Percentiles rank a stretch among this genome's conserved stretches.
Conservation (phyloP, 1,140 invertebrate species). For the Ganaspis sp. region DNA sequence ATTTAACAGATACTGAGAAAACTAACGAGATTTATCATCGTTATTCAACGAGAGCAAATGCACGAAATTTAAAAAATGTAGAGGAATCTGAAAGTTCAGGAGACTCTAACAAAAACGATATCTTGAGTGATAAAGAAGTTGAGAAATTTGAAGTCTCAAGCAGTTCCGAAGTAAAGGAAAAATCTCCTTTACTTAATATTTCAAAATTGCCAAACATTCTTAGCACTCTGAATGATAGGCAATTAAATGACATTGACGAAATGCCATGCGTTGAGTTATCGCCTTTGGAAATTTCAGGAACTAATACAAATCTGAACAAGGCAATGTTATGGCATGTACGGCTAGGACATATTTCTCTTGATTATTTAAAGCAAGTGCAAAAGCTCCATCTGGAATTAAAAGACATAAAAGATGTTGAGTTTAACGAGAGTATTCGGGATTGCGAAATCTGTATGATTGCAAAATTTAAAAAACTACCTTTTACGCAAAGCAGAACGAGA, state of each 20-base stretch:
- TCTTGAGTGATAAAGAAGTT: neutral
- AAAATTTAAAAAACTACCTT: conserved; percentile 49
- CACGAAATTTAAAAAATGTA: neutral
- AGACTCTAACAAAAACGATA: neutral
- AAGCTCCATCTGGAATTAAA: neutral
- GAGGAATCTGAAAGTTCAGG: neutral
- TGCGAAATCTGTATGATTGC: conserved; percentile 42
- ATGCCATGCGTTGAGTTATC: neutral
- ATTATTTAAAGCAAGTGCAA: neutral
- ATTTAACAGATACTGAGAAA: neutral
- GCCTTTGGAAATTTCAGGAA: neutral
- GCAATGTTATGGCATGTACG: neutral
- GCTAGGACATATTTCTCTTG: neutral
- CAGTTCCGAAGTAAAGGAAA: neutral
- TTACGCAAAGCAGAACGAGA: conserved; percentile 26
- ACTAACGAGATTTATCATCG: neutral
- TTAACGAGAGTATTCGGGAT: neutral
- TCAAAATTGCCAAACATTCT: neutral
- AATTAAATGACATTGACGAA: neutral
- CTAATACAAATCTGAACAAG: neutral
- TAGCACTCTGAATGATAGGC: neutral
- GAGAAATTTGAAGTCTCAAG: neutral
- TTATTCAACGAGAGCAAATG: neutral
- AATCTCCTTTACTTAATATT: neutral
- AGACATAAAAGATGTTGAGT: neutral